Conservation (phyloP, 2,888 invertebrate species). For the Drosophila macrospina region DNA sequence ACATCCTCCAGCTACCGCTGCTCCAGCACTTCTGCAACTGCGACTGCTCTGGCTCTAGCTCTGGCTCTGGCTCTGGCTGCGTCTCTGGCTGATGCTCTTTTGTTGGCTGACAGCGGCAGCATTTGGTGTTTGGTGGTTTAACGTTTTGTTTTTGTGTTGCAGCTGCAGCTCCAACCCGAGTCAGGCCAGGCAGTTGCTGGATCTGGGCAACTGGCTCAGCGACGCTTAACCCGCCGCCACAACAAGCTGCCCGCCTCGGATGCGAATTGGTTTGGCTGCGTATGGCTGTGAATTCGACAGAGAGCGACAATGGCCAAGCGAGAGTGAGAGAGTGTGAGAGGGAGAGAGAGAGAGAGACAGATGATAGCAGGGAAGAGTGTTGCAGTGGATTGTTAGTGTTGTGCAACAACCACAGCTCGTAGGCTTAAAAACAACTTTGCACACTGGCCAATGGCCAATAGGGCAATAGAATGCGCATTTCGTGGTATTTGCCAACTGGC, state of each 20-base stretch:
- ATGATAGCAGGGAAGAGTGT: not conserved
- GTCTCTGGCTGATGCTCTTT: slow-evolving; percentile 14
- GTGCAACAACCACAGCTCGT: slow-evolving; percentile 49
- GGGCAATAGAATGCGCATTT: slow-evolving; percentile 36
- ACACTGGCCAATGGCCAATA: slow-evolving; percentile 38
- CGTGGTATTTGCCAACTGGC: slow-evolving; percentile 57
- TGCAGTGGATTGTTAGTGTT: slow-evolving; percentile 1
- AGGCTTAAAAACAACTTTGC: slow-evolving; percentile 74
- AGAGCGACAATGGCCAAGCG: not conserved
- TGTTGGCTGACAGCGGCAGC: slow-evolving; percentile 69
- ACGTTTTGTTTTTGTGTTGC: slow-evolving; percentile 61
- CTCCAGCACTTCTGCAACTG: slow-evolving; percentile 2
- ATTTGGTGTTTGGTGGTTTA: slow-evolving; percentile 80
- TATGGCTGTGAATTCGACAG: slow-evolving; percentile 1
- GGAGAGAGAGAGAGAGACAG: not conserved
- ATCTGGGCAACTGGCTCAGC: slow-evolving; percentile 36
- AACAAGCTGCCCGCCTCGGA: slow-evolving; percentile 30
- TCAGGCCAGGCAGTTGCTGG: slow-evolving; percentile 15
- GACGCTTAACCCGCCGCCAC: slow-evolving; percentile 54
- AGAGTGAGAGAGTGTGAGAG: no score
- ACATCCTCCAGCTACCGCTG: slow-evolving; percentile 7
- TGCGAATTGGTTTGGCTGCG: slow-evolving; percentile 1
- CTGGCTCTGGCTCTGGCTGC: not conserved
- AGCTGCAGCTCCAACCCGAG: slow-evolving; percentile 18
- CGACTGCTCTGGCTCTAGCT: not conserved